Base-by-base conservation (phyloP, 2,888 invertebrate species). In the Coenonympha glycerion region DNA sequence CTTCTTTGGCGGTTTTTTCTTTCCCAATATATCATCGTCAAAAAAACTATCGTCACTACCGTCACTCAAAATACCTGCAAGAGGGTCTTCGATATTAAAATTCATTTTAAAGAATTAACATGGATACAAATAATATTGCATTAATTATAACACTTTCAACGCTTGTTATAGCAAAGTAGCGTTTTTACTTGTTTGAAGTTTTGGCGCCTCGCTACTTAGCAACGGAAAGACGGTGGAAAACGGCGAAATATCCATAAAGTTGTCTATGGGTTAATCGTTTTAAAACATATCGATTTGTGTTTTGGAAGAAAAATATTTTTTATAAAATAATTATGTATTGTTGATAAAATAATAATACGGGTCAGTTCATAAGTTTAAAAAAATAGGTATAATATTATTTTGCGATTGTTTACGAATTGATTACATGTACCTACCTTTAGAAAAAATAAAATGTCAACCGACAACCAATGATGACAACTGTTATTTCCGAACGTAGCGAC, bases 1-100 rank as follows among this genome's bases (percentile, higher is more conserved):
- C 57, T 79, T 79, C 55, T 81, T 83, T 18, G 57, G 45, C 2
- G 77, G 58, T 60, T 83, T 84, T 63, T 82, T 87, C 64, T 84
- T 86, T 13, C 84, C 82, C 30, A 85, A 61, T 48, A 84, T 87
- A 59, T 90, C 89, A 59, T 90, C 90, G 59, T 91, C 91, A 63
- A 92, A 92, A 65, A 92, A 92, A 74, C 91, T 92, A 63, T 92
- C 92, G 62, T 92, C 91, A 62, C 91, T 92, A 51, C 90, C 91
- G 65, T 92, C 92, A 64, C 91, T 92, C 37, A 92, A 74, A 64
- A 90, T 86, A 64, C 91, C 91, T 22, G 89, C 92, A 55, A 91
- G 72, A 8, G 91, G 90, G 72, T 92, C 91, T 42, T 92, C 90
- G 22, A 89, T 65, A 68, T 89, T 89, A 60, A 90, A 89, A 79